A percentile compares a stretch with the other conserved stretches of the same genome.
Conservation (phyloP, 2,888 invertebrate genomes). For the Hirtodrosophila confusa region DNA sequence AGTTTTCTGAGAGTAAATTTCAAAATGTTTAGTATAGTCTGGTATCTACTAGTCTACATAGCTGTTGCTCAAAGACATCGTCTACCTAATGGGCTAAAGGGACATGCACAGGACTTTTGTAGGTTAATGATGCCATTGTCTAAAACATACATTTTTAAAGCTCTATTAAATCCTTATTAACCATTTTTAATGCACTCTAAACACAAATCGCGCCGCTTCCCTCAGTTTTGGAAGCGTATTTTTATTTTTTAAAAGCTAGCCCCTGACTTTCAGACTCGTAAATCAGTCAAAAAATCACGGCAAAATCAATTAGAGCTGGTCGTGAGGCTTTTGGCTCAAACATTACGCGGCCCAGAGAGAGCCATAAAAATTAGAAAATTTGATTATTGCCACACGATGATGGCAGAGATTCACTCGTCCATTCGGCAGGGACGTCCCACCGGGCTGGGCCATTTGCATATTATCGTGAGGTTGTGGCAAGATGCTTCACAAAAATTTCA, state of each 20-base stretch:
- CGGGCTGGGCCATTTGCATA: slow-evolving; percentile 70
- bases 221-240: not conserved
- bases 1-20: too few species aligned
- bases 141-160: too few species aligned
- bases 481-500: slow-evolving; percentile 75
- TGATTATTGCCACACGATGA: slow-evolving; percentile 78
- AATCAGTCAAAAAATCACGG: slow-evolving; percentile 57
- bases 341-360: slow-evolving; percentile 68
- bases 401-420: slow-evolving; percentile 61
- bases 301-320: slow-evolving; percentile 72
- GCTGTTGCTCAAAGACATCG: too few species aligned
- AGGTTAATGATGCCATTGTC: too few species aligned
- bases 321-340: slow-evolving; percentile 41
- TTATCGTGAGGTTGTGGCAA: slow-evolving; percentile 56
- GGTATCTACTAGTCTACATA: too few species aligned
- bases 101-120: too few species aligned
- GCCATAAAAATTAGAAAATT: slow-evolving; percentile 82
- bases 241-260: slow-evolving; percentile 18
- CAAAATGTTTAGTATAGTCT: too few species aligned
- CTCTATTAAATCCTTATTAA: too few species aligned
- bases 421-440: slow-evolving; percentile 33
- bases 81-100: too few species aligned
- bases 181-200: too few species aligned
- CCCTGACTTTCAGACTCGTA: slow-evolving; percentile 16
- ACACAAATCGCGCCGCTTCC: too few species aligned